Evolutionary conservation across 30 jellyfish, hydroid and myxozoan genomes (phyloP).

Genomic region (Morbakka virulenta): DNA sequence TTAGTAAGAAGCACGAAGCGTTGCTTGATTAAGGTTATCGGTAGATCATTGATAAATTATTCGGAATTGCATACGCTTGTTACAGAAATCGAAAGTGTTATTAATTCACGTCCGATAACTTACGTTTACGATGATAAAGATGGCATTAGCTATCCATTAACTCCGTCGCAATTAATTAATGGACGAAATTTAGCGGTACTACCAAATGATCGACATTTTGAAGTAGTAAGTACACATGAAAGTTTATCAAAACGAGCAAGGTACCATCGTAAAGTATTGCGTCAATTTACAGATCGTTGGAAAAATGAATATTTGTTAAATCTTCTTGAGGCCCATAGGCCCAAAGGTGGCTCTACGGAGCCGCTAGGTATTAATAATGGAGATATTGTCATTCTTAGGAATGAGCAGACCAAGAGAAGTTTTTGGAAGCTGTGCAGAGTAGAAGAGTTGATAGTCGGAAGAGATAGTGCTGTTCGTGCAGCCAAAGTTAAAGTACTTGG

Average conservation of each 20-base stretch:
- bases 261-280: conserved; percentile 5
- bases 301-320: conserved; percentile 8
- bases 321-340: conserved; percentile 13
- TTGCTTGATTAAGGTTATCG: conserved; percentile 5
- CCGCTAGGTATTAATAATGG: background rate
- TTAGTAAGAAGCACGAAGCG: conserved; percentile 17
- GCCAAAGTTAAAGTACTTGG: conserved; percentile 23
- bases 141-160: conserved; percentile 35
- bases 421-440: conserved; percentile 24
- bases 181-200: conserved; percentile 28
- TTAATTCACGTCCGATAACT: conserved; percentile 45
- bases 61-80: conserved; percentile 10
- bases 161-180: conserved; percentile 32
- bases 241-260: conserved; percentile 7
- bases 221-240: conserved; percentile 39
- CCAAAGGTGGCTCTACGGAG: conserved; percentile 13
- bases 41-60: conserved; percentile 5
- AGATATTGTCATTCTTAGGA: conserved; percentile 1
- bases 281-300: conserved; percentile 22
- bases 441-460: conserved; percentile 8
- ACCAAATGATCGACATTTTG: conserved; percentile 36
- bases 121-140: conserved; percentile 19
- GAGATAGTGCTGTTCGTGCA: conserved; percentile 28
- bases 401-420: background rate
- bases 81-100: conserved; percentile 34